Evolutionary conservation across 2,113 vertebrate species (phyloP), one percentile per base, ranked within the genome.

Genomic region (Loxodonta africana): DNA sequence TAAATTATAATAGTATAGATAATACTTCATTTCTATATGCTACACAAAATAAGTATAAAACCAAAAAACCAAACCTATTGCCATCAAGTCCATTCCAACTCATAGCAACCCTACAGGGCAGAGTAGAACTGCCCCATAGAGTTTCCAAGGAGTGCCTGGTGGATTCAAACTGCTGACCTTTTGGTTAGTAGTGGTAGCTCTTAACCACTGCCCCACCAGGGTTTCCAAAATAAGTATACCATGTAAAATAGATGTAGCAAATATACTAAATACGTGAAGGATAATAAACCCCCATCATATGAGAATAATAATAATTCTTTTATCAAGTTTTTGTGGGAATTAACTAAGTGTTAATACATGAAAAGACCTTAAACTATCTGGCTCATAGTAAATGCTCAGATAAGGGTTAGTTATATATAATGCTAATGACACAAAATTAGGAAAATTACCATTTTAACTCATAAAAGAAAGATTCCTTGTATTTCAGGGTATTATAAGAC

Each of bases 341-440:
- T 57, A 57, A 78, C 81, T 93, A 46, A 77, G 9, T 20, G 82
- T 51, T 96, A 91, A 93, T 69, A 85, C 44, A 53, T 76, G 53
- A 94, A 90, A 83, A 90, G 9, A 78, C 2, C 17, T 86, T 71
- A 37, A 76, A 44, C 26, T 67, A 69, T 25, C 53, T 74, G 10
- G 15, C 53, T 51, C 30, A 90, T 23, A 67, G 18, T 67, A 95
- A 83, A 80, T 5, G 33, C 17, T 95, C 51, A 76, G 15, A 17
- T 80, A 85, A 91, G 88, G 73, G 8, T 93, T 48, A 81, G 18
- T 33, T 69, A 25, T 76, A 46, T 2, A 71, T 73, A 87, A 78
- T 48, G 23, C 88, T 51, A 92, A 86, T 48, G 48, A 48, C 48
- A 48, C 48, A 48, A 48, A 48, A 48, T 48, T 48, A 48, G 48